These are phyloP conservation scores for Zaprionus gabonicus DNA, from an alignment of 1,140 invertebrate genomes.

Conservation along the genomic window DNA sequence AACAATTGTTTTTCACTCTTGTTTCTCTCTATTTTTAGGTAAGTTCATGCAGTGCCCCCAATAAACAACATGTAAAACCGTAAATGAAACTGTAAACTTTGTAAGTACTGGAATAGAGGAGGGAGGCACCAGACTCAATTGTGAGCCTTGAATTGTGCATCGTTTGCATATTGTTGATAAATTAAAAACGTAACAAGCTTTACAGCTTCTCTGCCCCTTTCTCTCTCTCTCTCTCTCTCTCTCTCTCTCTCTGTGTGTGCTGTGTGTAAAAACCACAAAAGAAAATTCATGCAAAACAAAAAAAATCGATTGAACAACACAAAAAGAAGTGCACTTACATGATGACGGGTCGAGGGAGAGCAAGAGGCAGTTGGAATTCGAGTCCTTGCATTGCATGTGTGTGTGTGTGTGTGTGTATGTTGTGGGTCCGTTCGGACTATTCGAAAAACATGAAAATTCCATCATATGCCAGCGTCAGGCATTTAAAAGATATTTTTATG, in stretches of 20 bases:
- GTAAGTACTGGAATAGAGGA: slow-evolving; percentile 63
- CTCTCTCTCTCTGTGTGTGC: too few relatives aligned
- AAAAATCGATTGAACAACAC: slow-evolving; percentile 23
- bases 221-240: not conserved
- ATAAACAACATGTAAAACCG: not conserved
- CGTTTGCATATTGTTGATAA: slow-evolving; percentile 56
- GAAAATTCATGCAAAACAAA: slow-evolving; percentile 11
- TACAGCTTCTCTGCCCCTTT: slow-evolving; percentile 34
- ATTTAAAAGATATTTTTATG: slow-evolving; percentile 56
- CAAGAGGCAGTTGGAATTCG: not conserved
- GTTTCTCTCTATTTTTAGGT: slow-evolving; percentile 60
- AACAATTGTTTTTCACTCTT: not conserved
- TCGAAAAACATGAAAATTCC: slow-evolving; percentile 70
- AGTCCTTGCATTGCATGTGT: slow-evolving; percentile 1
- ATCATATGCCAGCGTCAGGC: slow-evolving; percentile 62
- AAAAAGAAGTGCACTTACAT: slow-evolving; percentile 19
- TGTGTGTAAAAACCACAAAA: slow-evolving; percentile 27
- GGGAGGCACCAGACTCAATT: not conserved
- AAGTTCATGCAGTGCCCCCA: slow-evolving; percentile 39
- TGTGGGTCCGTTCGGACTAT: slow-evolving; percentile 15
- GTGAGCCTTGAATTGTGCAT: slow-evolving; percentile 24
- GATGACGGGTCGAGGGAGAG: not conserved
- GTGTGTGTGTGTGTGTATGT: not conserved
- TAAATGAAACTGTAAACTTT: slow-evolving; percentile 41
- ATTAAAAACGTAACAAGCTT: slow-evolving; percentile 66